Conservation (phyloP, 2,797 vertebrate genomes). For the Phylloscopus collybita region DNA sequence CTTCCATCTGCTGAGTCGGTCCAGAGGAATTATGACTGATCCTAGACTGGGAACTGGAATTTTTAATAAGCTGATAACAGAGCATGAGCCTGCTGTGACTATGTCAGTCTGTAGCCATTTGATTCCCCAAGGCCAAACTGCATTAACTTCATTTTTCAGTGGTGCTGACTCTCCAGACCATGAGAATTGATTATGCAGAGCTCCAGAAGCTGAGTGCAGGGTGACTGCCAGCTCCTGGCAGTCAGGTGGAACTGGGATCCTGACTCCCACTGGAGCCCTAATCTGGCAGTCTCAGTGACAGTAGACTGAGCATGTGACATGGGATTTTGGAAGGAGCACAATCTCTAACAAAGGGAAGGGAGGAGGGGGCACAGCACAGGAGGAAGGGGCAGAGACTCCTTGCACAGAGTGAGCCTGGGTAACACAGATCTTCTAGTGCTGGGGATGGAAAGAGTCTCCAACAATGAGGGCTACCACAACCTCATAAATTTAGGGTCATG, state of each 20-base stretch:
- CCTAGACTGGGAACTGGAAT: background rate
- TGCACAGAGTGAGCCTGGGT: background rate
- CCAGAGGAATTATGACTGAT: conserved; percentile 34
- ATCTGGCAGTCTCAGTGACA: background rate
- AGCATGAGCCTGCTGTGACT: background rate
- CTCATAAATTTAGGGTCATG: background rate
- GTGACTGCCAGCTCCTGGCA: background rate
- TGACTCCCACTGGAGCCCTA: background rate
- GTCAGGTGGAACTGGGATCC: background rate
- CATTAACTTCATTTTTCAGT: background rate
- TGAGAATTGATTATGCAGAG: background rate
- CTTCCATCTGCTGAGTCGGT: conserved; percentile 34
- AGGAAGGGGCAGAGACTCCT: too few species aligned
- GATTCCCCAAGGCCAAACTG: background rate
- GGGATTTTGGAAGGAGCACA: background rate
- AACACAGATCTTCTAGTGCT: background rate
- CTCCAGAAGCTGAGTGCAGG: background rate
- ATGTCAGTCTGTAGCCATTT: background rate
- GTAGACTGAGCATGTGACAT: background rate
- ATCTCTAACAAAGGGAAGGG: background rate
- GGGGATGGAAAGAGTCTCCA: background rate
- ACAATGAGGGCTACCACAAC: background rate
- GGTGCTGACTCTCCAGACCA: background rate
- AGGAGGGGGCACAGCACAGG: background rate
- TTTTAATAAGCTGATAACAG: conserved; percentile 34